These are phyloP conservation scores for Xylota sylvarum DNA, from an alignment of 2,888 invertebrate genomes.

Conservation along the genomic window DNA sequence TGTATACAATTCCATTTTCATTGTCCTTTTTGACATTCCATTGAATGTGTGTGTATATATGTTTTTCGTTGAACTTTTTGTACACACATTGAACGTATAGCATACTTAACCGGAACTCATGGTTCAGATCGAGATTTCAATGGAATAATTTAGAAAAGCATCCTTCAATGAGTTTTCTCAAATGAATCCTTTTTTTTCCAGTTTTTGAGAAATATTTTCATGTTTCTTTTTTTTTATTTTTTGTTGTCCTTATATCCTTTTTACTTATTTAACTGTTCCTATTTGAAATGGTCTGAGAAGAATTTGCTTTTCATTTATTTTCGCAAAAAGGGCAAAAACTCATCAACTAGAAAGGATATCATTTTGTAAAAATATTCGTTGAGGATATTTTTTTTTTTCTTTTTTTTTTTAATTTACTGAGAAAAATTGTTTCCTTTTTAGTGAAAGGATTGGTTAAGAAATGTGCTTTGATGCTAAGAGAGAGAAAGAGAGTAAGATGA, in stretches of 20 bases:
- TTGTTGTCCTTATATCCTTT: constrained; percentile 21
- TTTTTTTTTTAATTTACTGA: constrained; percentile 28
- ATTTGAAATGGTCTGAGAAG: constrained; percentile 51
- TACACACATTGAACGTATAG: constrained; percentile 2
- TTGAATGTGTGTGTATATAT: constrained; percentile 18
- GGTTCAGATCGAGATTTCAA: constrained; percentile 52
- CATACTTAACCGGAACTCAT: constrained; percentile 38
- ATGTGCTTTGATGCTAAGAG: constrained; percentile 7
- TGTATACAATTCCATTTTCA: constrained; percentile 5
- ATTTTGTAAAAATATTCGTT: constrained; percentile 53
- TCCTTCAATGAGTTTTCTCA: constrained; percentile 48
- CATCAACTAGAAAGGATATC: constrained; percentile 70
- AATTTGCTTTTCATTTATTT: constrained; percentile 42
- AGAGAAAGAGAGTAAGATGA: not conserved
- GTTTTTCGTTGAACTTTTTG: constrained; percentile 12
- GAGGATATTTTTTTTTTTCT: constrained; percentile 26
- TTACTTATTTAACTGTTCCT: constrained; percentile 46
- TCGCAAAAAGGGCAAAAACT: constrained; percentile 54
- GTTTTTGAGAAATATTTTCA: constrained; percentile 31
- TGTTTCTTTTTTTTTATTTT: constrained; percentile 1
- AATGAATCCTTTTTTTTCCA: constrained; percentile 60
- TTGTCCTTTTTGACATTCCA: constrained; percentile 30
- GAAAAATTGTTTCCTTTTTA: constrained; percentile 24
- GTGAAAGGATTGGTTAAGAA: constrained; percentile 34
- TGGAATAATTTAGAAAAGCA: constrained; percentile 62